These are phyloP conservation scores for Leucopternis melanops DNA, from an alignment of 2,113 vertebrate species.

Conservation along the genomic window DNA sequence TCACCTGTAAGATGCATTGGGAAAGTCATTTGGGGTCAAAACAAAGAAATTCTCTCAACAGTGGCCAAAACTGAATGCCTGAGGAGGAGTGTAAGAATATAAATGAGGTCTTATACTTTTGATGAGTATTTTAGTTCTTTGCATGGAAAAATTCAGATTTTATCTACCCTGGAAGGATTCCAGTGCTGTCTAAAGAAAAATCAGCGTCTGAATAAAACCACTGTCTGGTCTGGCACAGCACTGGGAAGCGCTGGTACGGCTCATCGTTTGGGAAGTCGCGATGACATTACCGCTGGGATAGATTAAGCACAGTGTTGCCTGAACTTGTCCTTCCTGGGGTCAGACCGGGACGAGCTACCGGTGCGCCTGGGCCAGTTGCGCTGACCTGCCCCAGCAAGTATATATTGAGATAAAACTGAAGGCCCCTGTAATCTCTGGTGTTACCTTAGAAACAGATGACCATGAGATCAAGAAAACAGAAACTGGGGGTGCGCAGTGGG, in stretches of 20 bases:
- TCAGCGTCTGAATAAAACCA: neutral
- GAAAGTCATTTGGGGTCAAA: slow-evolving; percentile 12
- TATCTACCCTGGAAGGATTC: slow-evolving; percentile 31
- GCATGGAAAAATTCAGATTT: slow-evolving; percentile 9
- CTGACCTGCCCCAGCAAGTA: neutral
- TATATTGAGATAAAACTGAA: neutral
- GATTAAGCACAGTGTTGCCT: neutral
- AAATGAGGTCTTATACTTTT: neutral
- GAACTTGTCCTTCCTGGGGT: neutral
- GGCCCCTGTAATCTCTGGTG: neutral
- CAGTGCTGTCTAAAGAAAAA: neutral
- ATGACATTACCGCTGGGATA: neutral
- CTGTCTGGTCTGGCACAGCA: neutral
- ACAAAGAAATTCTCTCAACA: slow-evolving; percentile 11
- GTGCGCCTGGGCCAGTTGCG: rapidly evolving
- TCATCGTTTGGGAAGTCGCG: neutral
- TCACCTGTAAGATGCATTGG: slow-evolving; percentile 1
- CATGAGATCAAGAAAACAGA: neutral
- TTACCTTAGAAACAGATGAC: neutral
- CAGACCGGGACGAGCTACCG: neutral
- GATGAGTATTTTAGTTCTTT: slow-evolving; percentile 7
- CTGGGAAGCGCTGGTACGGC: neutral
- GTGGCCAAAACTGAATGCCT: slow-evolving; percentile 11
- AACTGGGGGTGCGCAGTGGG: neutral
- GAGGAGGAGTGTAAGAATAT: neutral